Base-by-base conservation (phyloP, 2,113 vertebrate genomes). In the Sinocyclocheilus anshuiensis region DNA sequence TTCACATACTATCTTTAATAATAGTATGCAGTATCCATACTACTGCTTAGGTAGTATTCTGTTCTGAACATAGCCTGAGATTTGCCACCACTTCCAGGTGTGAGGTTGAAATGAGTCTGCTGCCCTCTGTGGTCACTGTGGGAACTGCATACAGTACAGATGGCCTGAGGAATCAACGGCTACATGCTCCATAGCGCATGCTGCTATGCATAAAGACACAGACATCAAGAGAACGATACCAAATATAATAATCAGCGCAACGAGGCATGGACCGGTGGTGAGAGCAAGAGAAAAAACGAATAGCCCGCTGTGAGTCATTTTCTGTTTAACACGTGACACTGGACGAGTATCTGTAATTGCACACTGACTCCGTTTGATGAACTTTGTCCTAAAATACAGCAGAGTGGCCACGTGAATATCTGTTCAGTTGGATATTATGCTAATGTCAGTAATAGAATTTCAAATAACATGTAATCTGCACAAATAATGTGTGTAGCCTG, bases 111-210 rank as follows among this genome's bases (percentile, higher is more conserved):
- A 26, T 45, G 33, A 16, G 57, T 57, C 74, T 76, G 69, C 69
- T 55, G 45, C 76, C 39, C 87, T 75, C 42, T 79, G 65, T 74
- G 87, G 89, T 87, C 87, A 89, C 24, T 90, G 89, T 91, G 91
- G 48, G 65, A 50, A 81, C 92, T 93, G 93, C 93, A 93, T 93
- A 92, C 88, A 83, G 90, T 91, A 55, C 84, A 83, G 20, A 4
- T 87, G 89, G 91, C 91, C 84, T 90, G 81, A 80, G 84, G 55
- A 83, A 77, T 84, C 69, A 63, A 89, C 92, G 89, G 89, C 91
- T 89, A 91, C 87, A 87, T 81, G 88, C 92, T 93, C 92, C 94
- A 94, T 94, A 95, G 93, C 92, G 45, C 94, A 95, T 94, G 94
- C 94, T 94, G 93, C 94, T 94, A 94, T 93, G 93, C 92, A 91